phyloP scores from a whole-genome alignment of 2,888 invertebrate genomes.

The Nemotelus nigrinus region DNA sequence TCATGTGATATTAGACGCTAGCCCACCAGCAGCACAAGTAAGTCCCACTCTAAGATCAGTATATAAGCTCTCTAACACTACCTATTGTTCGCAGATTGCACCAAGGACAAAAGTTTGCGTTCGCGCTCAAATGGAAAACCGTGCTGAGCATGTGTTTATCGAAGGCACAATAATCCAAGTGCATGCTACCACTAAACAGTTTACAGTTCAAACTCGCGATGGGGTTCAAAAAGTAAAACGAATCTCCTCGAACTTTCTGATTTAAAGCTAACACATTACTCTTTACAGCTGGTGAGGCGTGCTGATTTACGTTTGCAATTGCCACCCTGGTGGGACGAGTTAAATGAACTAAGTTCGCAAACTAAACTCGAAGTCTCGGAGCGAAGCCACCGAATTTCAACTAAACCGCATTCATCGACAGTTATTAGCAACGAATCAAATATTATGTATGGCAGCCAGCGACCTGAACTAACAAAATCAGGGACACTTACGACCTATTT shows the following conservation, averaged over 20 bases:
- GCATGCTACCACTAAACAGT: conserved; percentile 73
- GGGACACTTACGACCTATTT: conserved; percentile 44
- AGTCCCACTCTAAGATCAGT: conserved; percentile 43
- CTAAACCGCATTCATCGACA: conserved; percentile 51
- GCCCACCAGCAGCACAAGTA: conserved; percentile 86
- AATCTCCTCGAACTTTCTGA: background rate
- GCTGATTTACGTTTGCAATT: conserved; percentile 89
- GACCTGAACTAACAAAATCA: conserved; percentile 3
- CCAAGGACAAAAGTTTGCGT: conserved; percentile 86
- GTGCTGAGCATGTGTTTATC: conserved; percentile 79
- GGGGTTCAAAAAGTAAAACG: conserved; percentile 56
- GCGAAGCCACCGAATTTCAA: conserved; percentile 47
- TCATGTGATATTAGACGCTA: conserved; percentile 92
- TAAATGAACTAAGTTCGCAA: conserved; percentile 72
- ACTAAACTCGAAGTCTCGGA: conserved; percentile 41
- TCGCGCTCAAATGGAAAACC: conserved; percentile 71
- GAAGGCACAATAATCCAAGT: conserved; percentile 83
- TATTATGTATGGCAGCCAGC: conserved; percentile 46
- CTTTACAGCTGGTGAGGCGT: conserved; percentile 74
- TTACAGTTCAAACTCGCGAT: conserved; percentile 72
- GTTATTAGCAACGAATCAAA: conserved; percentile 49
- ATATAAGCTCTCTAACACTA: background rate
- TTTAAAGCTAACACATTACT: background rate
- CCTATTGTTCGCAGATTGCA: conserved; percentile 69
- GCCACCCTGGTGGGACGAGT: conserved; percentile 97